A percentile compares a stretch with the other conserved stretches of the same genome.
These are phyloP conservation scores for Lophura nycthemera DNA, from an alignment of 2,113 vertebrate genomes.

Conservation along the genomic window DNA sequence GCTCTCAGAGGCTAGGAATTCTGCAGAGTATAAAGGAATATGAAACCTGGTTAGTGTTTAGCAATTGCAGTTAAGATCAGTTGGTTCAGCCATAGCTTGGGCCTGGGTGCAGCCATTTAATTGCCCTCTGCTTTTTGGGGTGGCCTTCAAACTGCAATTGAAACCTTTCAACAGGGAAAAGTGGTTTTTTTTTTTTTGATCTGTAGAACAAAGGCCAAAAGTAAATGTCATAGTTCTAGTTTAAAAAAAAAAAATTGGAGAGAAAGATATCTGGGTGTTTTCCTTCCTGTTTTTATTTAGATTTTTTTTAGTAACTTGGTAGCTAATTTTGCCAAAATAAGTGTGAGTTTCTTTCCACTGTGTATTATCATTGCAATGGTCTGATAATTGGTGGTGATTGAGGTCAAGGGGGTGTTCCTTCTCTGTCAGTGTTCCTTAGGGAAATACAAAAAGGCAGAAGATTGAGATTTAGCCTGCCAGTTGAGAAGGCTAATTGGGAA, in stretches of 20 bases:
- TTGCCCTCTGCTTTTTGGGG: background rate
- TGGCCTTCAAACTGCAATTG: background rate
- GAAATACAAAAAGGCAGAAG: background rate
- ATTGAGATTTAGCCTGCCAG: background rate
- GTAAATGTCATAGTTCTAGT: background rate
- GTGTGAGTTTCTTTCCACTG: background rate
- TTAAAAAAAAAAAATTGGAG: background rate
- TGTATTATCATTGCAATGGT: background rate
- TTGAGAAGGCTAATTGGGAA: background rate
- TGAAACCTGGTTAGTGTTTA: background rate
- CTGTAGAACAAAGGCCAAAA: background rate
- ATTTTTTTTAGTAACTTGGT: background rate
- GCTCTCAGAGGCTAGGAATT: background rate
- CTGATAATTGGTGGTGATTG: background rate
- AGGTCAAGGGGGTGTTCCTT: background rate
- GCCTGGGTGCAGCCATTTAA: background rate
- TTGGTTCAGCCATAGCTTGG: background rate
- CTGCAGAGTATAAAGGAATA: background rate
- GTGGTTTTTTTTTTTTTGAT: background rate
- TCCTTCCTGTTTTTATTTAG: conserved; percentile 5
- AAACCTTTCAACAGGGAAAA: background rate
- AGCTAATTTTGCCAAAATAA: background rate
- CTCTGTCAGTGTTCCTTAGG: background rate
- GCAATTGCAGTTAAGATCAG: background rate
- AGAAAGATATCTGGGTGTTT: background rate